Evolutionary conservation across 2,888 invertebrate genomes (phyloP).

Genomic region (Anorthoa munda): DNA sequence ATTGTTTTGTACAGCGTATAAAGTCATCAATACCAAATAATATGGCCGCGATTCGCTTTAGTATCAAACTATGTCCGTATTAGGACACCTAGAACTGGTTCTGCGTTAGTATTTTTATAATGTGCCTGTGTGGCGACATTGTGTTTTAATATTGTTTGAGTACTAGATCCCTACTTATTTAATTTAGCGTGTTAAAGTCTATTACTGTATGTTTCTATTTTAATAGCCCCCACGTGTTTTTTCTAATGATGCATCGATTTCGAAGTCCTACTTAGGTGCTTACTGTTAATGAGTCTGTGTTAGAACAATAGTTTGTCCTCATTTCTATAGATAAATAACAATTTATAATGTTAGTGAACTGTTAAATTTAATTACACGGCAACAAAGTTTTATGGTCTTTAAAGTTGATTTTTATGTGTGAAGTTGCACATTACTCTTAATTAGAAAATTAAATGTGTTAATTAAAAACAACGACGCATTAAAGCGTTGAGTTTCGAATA

Average conservation of each 20-base stretch:
- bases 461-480: slow-evolving; percentile 26
- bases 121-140: background rate
- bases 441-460: slow-evolving; percentile 25
- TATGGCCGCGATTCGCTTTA: slow-evolving; percentile 33
- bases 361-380: slow-evolving; percentile 16
- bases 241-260: background rate
- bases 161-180: background rate
- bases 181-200: background rate
- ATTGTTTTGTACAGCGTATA: slow-evolving; percentile 40
- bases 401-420: slow-evolving; percentile 16
- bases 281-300: slow-evolving; percentile 13
- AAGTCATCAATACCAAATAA: slow-evolving; percentile 38
- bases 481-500: slow-evolving; percentile 16
- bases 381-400: slow-evolving; percentile 15
- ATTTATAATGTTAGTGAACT: background rate
- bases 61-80: slow-evolving; percentile 32
- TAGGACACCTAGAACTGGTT: slow-evolving; percentile 39
- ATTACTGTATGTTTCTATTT: background rate
- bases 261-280: background rate
- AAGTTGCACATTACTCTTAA: slow-evolving; percentile 23
- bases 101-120: slow-evolving; percentile 20
- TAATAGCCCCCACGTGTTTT: background rate
- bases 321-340: slow-evolving; percentile 5
- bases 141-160: background rate
- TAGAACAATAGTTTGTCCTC: slow-evolving; percentile 2